Evolutionary conservation across 2,113 vertebrate genomes (phyloP).

Genomic region (Alces alces): DNA sequence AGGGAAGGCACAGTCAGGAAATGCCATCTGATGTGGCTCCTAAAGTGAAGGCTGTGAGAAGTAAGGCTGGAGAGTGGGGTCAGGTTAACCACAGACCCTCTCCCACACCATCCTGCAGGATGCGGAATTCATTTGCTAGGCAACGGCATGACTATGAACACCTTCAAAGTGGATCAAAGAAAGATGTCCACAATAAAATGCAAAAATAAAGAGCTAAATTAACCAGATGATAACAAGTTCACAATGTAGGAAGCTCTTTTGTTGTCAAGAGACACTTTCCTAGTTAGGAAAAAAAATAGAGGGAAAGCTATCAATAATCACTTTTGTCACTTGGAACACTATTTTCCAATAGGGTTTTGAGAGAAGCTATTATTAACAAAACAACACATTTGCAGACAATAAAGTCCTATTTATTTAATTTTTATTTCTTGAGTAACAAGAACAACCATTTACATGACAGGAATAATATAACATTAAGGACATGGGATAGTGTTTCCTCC

Average conservation of each 20-base stretch:
- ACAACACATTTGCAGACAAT: not conserved
- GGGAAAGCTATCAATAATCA: not conserved
- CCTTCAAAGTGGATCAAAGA: not conserved
- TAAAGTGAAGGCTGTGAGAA: not conserved
- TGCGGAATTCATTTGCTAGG: not conserved
- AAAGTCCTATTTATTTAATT: not conserved
- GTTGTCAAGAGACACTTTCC: not conserved
- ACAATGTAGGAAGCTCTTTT: not conserved
- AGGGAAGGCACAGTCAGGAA: not conserved
- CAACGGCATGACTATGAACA: not conserved
- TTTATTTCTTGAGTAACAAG: not conserved
- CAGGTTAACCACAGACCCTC: not conserved
- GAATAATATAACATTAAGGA: not conserved
- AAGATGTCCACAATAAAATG: not conserved
- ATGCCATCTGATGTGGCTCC: not conserved
- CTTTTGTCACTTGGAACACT: not conserved
- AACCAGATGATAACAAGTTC: not conserved
- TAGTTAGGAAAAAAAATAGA: not conserved
- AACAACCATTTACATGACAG: not conserved
- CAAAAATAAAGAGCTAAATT: not conserved
- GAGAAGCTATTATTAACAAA: not conserved
- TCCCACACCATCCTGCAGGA: not conserved
- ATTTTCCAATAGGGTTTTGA: not conserved
- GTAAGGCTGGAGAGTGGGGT: not conserved
- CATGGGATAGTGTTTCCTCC: not conserved